A percentile compares a stretch with the other conserved stretches of the same genome.
Conservation (phyloP, 2,888 invertebrate genomes). For the Xiphydria camelus region DNA sequence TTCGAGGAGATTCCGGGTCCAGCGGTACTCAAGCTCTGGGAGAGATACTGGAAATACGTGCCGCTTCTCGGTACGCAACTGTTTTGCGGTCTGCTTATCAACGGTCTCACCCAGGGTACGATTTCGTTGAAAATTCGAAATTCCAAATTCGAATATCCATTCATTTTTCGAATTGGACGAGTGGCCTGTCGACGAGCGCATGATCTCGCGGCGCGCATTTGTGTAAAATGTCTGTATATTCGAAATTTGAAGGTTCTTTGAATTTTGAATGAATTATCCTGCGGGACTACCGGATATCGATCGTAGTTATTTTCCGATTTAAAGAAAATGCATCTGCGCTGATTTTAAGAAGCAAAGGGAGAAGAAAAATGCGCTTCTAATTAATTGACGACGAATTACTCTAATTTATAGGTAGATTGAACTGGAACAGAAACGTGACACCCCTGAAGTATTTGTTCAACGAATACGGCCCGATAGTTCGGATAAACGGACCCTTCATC, state of each 20-base stretch:
- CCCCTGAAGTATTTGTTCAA: conserved; percentile 59
- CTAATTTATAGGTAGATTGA: conserved; percentile 52
- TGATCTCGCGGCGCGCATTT: not conserved
- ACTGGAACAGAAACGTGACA: conserved; percentile 58
- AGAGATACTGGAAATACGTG: conserved; percentile 65
- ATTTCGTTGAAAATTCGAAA: conserved; percentile 31
- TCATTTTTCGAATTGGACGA: conserved; percentile 10
- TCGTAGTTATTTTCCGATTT: not conserved
- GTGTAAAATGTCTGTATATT: not conserved
- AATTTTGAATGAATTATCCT: conserved; percentile 12
- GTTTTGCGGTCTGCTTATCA: conserved; percentile 52
- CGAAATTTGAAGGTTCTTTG: conserved; percentile 13
- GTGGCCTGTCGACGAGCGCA: too few species aligned
- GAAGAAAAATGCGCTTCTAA: too few species aligned
- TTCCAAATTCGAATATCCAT: conserved; percentile 18
- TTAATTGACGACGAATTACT: not conserved
- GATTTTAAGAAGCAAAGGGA: too few species aligned
- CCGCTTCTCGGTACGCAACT: conserved; percentile 67
- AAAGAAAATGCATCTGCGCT: not conserved
- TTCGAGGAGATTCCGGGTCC: conserved; percentile 72
- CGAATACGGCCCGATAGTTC: conserved; percentile 68
- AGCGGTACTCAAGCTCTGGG: conserved; percentile 62
- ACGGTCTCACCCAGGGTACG: conserved; percentile 50
- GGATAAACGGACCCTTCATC: conserved; percentile 68
- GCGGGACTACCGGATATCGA: not conserved